Evolutionary conservation across 2,888 invertebrate species (phyloP), one percentile per base, ranked within the genome.

Genomic region (Dione vanillae): DNA sequence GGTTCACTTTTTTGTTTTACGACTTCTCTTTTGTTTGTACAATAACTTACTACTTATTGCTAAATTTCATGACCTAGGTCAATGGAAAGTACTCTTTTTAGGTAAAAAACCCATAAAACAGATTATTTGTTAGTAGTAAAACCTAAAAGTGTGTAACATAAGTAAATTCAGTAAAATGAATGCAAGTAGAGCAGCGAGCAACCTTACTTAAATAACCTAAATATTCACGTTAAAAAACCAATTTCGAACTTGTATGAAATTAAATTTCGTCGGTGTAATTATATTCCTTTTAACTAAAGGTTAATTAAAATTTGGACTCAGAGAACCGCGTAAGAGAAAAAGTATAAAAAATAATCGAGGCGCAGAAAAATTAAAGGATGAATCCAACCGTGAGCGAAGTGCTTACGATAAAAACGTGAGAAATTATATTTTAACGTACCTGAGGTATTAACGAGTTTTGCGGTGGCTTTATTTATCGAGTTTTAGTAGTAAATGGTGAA

Each of bases 331-430:
- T 65, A 67, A 67, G 67, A 67, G 69, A 76, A 70, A 70, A 76
- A 74, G 62, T 72, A 77, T 80, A 79, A 77, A 70, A 78, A 76
- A 82, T 82, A 85, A 87, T 83, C 80, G 82, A 82, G 79, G 79
- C 78, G 74, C 81, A 78, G 84, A 86, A 85, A 78, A 88, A 87
- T 84, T 87, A 86, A 87, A 85, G 86, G 80, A 89, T 85, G 83
- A 88, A 89, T 85, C 85, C 85, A 78, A 82, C 80, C 83, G 83
- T 88, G 73, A 88, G 84, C 82, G 84, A 85, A 87, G 85, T 85
- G 83, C 80, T 83, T 81, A 78, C 78, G 80, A 79, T 78, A 80
- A 83, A 85, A 86, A 88, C 85, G 83, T 84, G 83, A 81, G 83
- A 87, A 85, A 86, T 19, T 19, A 87, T 86, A 88, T 88, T 86